Conservation (phyloP, 1,140 invertebrate genomes). For the Drosophila aff. region DNA sequence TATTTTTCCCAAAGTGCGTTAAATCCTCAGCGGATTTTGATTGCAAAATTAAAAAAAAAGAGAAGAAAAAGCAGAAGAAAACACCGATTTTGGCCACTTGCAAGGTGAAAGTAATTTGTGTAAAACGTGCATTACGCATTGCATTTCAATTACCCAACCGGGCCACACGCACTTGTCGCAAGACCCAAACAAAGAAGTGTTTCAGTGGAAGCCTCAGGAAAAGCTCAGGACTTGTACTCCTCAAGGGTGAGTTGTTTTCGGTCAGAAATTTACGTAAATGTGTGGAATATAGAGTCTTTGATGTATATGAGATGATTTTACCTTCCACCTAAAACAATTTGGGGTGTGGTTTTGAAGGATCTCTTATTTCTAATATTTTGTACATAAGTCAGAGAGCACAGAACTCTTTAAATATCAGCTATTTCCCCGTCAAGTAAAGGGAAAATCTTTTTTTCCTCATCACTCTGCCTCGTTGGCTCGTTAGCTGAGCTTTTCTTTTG, state of each 20-base stretch:
- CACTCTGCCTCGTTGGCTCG: not conserved
- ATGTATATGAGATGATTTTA: not conserved
- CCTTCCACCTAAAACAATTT: not conserved
- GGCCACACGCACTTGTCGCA: constrained; percentile 17
- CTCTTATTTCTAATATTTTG: too few species aligned
- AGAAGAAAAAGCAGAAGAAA: constrained; percentile 11
- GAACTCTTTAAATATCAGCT: not conserved
- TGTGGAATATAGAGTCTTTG: not conserved
- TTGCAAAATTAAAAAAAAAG: not conserved
- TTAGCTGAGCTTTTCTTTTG: constrained; percentile 20
- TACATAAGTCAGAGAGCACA: not conserved
- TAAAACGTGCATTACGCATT: constrained; percentile 30
- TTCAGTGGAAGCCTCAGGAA: not conserved
- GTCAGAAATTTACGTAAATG: not conserved
- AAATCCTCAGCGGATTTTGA: constrained; percentile 7
- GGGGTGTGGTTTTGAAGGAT: not conserved
- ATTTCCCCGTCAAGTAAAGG: not conserved
- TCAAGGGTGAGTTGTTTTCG: constrained; percentile 7
- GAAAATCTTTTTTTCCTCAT: not conserved
- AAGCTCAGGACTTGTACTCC: not conserved
- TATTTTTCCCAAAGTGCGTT: constrained; percentile 4
- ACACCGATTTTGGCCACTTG: constrained; percentile 32
- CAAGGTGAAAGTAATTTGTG: constrained; percentile 56
- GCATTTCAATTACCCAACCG: constrained; percentile 40
- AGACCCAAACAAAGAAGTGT: not conserved